Percentiles rank a stretch among this genome's conserved stretches.
These are phyloP conservation scores for Tinamus guttatus DNA, from an alignment of 2,113 vertebrate species.

Conservation along the genomic window DNA sequence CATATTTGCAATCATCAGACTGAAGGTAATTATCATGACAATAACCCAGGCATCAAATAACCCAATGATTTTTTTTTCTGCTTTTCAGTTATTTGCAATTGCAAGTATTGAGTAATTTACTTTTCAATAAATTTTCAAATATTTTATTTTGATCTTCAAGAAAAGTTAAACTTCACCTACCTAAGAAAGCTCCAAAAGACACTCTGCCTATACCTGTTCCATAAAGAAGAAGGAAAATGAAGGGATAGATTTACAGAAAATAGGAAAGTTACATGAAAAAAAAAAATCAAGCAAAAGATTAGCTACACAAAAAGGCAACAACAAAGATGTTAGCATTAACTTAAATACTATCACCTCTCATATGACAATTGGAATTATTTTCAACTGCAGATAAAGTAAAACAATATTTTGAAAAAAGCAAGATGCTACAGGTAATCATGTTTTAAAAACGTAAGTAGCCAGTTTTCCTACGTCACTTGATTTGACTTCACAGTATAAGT, in stretches of 20 bases:
- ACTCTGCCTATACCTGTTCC: conserved; percentile 90
- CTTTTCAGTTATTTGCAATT: background rate
- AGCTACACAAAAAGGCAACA: conserved; percentile 14
- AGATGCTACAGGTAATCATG: background rate
- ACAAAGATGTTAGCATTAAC: conserved; percentile 16
- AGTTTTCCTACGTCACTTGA: background rate
- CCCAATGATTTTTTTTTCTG: background rate
- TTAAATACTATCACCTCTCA: background rate
- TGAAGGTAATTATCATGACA: background rate
- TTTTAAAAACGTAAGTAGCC: background rate
- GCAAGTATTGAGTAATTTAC: background rate
- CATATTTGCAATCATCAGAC: background rate
- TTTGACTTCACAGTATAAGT: background rate
- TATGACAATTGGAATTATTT: background rate
- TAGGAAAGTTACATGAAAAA: background rate
- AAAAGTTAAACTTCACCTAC: conserved; percentile 80
- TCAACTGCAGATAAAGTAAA: background rate
- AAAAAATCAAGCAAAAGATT: background rate
- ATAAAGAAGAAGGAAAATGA: conserved; percentile 64
- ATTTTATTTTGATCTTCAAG: background rate
- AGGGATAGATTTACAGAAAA: conserved; percentile 63
- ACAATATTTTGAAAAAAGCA: background rate
- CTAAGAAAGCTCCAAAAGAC: conserved; percentile 92
- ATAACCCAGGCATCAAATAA: background rate
- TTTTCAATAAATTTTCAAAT: background rate